Percentiles rank a stretch among this genome's conserved stretches.
Evolutionary conservation across 2,888 invertebrate genomes (phyloP).

Genomic region (Andrena bucephala): DNA sequence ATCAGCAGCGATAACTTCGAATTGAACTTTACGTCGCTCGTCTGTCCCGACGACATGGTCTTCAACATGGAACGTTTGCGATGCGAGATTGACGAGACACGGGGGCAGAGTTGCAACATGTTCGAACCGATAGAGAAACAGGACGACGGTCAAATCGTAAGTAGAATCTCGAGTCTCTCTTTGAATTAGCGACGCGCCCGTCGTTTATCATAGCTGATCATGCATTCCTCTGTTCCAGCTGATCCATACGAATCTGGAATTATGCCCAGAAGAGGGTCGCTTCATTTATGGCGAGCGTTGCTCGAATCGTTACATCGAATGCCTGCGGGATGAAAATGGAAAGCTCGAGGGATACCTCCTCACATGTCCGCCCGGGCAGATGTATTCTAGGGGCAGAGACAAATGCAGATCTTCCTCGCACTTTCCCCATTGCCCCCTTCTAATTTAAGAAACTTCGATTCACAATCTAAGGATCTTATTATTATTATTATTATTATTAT

Average conservation of each 20-base stretch:
- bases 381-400: constrained; percentile 90
- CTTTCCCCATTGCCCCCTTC: constrained; percentile 86
- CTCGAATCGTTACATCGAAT: constrained; percentile 89
- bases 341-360: constrained; percentile 88
- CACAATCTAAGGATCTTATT: too few relatives aligned
- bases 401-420: constrained; percentile 88
- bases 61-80: constrained; percentile 90
- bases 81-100: constrained; percentile 84
- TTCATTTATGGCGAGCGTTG: constrained; percentile 89
- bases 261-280: constrained; percentile 89
- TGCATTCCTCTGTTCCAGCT: constrained; percentile 86
- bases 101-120: neutral
- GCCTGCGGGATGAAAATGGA: constrained; percentile 85
- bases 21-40: constrained; percentile 89
- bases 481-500: too few relatives aligned
- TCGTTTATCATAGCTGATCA: too few relatives aligned
- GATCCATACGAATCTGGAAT: constrained; percentile 85
- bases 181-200: constrained; percentile 1
- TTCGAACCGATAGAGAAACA: neutral
- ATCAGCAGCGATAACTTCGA: constrained; percentile 88
- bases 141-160: constrained; percentile 1
- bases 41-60: constrained; percentile 91
- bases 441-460: too few relatives aligned
- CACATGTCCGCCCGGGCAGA: constrained; percentile 90
- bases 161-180: neutral